Evolutionary conservation across 2,113 vertebrate species (phyloP), one percentile per base, ranked within the genome.

Genomic region (Chascanopsetta lugubris): DNA sequence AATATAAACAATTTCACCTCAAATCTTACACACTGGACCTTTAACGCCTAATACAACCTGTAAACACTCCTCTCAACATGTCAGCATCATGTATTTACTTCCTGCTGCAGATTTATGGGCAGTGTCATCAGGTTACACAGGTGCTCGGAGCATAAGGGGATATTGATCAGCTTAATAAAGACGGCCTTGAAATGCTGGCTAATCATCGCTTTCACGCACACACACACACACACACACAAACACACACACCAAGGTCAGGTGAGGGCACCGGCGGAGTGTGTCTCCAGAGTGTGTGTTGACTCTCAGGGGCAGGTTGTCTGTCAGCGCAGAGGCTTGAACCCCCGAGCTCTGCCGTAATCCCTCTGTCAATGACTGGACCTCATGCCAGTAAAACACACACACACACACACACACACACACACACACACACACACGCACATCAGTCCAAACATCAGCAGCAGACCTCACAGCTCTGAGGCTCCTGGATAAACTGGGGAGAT

Each of bases 291-390:
- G 77, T 69, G 82, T 72, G 67, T 65, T 47, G 67, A 70, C 66
- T 80, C 82, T 88, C 66, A 32, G 82, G 80, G 85, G 76, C 57
- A 40, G 61, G 79, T 70, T 64, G 79, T 90, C 90, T 90, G 89
- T 92, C 90, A 90, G 75, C 88, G 27, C 80, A 27, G 50, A 83
- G 76, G 83, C 79, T 82, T 87, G 87, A 85, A 86, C n/a, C 77
- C 46, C 75, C 15, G 18, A 79, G 79, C 82, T 85, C 27, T n/a
- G 6, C 46, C 18, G 20, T 89, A 90, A 92, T 90, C 88, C 90
- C 73, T 84, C 83, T 79, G 83, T 86, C 87, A 87, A 76, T 88
- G 86, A 82, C 76, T 42, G 77, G 80, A 85, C 86, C 85, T 88
- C 75, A 75, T 83, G 73, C 77, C 62, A 78, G 62, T 50, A 75